Base-by-base conservation (phyloP, 2,797 vertebrate species). In the Clarias pachynema region DNA sequence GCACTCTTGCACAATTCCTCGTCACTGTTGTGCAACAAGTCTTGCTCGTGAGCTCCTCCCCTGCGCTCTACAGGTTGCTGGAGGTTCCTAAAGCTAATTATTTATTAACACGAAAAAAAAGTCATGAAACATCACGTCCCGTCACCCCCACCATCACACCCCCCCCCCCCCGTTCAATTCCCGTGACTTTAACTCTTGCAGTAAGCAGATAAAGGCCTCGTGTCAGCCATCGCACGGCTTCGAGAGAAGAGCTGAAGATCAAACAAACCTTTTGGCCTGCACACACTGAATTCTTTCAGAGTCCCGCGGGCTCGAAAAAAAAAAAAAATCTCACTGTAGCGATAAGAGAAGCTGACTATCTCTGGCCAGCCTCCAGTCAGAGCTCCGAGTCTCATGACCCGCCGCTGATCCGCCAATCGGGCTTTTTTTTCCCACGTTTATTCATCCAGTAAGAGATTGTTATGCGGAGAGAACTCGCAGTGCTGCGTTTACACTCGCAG, bases 231-330 rank as follows among this genome's bases (percentile, higher is more conserved):
- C 84, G 83, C 85, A 86, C 87, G 85, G 85, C 65, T 69, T 26
- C 49, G 3, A 82, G 69, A 85, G 86, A 26, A 79, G 84, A 85
- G 85, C 81, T 60, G 77, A 79, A 89, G 89, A 89, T 89, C 87
- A 90, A 90, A 90, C 82, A 86, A 86, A 85, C 83, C 84, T 56
- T 82, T 86, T 84, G 85, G 88, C 89, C 74, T 87, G 44, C 63
- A 24, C 75, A 90, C 89, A 90, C 79, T 87, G 86, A 84, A 63
- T 72, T 86, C 89, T 86, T 90, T 90, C 85, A 89, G 82, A 69
- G 79, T 37, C 77, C 74, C 59, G 34, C 60, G 81, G 68, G 78
- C 66, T 66, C 15, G 65, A 26, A 73, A 86, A 85, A 86, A 80
- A 34, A 74, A 66, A 74, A 66, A 37, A 65, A 49, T 49, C 44